Evolutionary conservation across 2,888 invertebrate species (phyloP).

Genomic region (Scaptomyza flava): DNA sequence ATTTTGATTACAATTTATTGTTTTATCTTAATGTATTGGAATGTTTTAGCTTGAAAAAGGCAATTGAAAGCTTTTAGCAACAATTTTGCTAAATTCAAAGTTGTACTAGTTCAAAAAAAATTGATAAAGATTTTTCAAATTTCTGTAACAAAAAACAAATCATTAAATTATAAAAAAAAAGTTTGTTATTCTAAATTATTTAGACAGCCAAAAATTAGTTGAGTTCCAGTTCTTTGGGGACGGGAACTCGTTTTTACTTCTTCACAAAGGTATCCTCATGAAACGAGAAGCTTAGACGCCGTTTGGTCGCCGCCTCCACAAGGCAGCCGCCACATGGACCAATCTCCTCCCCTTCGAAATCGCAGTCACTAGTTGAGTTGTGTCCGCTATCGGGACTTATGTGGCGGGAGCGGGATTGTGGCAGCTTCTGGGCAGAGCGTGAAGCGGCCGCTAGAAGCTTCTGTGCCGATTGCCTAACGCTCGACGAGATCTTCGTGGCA

Average conservation of each 20-base stretch:
- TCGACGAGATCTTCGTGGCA: slow-evolving; percentile 65
- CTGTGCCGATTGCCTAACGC: slow-evolving; percentile 79
- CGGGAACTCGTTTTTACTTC: slow-evolving; percentile 16
- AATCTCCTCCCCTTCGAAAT: slow-evolving; percentile 38
- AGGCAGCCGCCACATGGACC: slow-evolving; percentile 18
- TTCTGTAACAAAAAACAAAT: slow-evolving; percentile 24
- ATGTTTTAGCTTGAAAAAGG: slow-evolving; percentile 28
- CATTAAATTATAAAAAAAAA: slow-evolving; percentile 20
- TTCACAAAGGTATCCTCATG: slow-evolving; percentile 85
- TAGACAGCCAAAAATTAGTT: slow-evolving; percentile 44
- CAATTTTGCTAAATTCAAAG: slow-evolving; percentile 27
- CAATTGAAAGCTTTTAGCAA: slow-evolving; percentile 45
- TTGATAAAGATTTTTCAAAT: slow-evolving; percentile 3
- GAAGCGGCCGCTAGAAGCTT: slow-evolving; percentile 59
- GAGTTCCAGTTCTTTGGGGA: not conserved
- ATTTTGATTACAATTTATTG: not conserved
- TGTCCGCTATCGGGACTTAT: slow-evolving; percentile 84
- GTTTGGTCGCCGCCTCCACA: slow-evolving; percentile 69
- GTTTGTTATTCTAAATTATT: not conserved
- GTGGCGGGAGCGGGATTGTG: slow-evolving; percentile 36
- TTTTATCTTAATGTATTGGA: slow-evolving; percentile 19
- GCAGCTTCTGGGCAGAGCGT: slow-evolving; percentile 43
- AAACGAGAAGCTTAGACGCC: slow-evolving; percentile 85
- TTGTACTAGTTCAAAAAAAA: not conserved
- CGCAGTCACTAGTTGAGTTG: slow-evolving; percentile 80